These are phyloP conservation scores for Temnopleurus reevesii DNA, from an alignment of 53 echinoderm and acorn worm species.

Conservation along the genomic window DNA sequence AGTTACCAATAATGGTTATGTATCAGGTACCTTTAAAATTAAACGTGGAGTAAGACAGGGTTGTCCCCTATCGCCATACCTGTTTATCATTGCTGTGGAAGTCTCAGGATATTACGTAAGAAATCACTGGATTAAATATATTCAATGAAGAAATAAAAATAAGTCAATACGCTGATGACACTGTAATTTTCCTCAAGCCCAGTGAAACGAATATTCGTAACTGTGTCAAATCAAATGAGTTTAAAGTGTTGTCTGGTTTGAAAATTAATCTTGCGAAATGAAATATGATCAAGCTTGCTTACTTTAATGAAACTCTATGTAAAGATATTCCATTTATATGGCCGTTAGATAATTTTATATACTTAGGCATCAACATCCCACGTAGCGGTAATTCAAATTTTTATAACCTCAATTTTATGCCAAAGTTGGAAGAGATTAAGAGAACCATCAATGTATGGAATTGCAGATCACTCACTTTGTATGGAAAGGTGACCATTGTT, in stretches of 20 bases:
- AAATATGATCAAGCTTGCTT: neutral
- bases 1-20: slow-evolving; percentile 31
- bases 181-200: too few relatives aligned
- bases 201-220: neutral
- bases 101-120: too few relatives aligned
- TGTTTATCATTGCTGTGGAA: neutral
- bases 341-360: neutral
- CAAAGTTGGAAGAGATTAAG: neutral
- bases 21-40: neutral
- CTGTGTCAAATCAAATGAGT: neutral
- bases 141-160: too few relatives aligned
- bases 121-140: too few relatives aligned
- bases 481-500: neutral
- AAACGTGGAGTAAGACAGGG: slow-evolving; percentile 13
- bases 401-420: neutral
- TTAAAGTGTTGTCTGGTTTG: neutral
- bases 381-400: neutral
- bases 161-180: too few relatives aligned
- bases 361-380: neutral
- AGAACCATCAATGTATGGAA: neutral
- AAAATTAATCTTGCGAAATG: neutral
- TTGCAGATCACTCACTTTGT: neutral
- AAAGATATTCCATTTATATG: neutral
- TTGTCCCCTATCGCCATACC: neutral
- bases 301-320: too few relatives aligned